Conservation (phyloP, 2,113 vertebrate genomes). For the Taurulus bubalis region DNA sequence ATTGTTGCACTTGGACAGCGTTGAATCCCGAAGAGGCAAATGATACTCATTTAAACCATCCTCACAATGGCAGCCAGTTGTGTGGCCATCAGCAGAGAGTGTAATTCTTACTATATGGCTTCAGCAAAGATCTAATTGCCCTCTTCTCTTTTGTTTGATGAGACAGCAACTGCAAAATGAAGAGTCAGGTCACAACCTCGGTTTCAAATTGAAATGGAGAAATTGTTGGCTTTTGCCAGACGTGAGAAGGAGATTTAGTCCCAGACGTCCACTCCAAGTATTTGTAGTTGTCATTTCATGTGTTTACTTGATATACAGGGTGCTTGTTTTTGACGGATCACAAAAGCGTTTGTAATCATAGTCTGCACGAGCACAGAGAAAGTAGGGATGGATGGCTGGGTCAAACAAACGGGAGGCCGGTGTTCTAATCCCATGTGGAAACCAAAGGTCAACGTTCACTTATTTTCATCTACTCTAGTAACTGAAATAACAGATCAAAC, state of each 20-base stretch:
- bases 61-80: background rate
- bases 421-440: background rate
- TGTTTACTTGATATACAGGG: background rate
- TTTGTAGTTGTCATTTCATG: background rate
- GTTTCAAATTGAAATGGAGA: background rate
- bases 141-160: background rate
- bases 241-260: background rate
- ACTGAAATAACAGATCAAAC: background rate
- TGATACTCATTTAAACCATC: background rate
- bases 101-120: conserved; percentile 3
- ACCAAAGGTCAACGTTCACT: background rate
- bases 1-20: background rate
- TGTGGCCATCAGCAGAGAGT: conserved; percentile 1
- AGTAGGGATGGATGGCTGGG: background rate
- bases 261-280: background rate
- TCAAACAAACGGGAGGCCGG: background rate
- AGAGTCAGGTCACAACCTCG: background rate
- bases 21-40: conserved; percentile 12
- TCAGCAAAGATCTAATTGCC: background rate
- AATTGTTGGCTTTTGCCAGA: background rate
- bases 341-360: too few relatives aligned
- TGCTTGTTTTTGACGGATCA: background rate
- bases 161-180: conserved; percentile 11
- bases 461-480: background rate
- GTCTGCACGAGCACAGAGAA: too few relatives aligned